Evolutionary conservation across 2,113 vertebrate genomes (phyloP).

Genomic region (Calyptommatus sinebrachiatus): DNA sequence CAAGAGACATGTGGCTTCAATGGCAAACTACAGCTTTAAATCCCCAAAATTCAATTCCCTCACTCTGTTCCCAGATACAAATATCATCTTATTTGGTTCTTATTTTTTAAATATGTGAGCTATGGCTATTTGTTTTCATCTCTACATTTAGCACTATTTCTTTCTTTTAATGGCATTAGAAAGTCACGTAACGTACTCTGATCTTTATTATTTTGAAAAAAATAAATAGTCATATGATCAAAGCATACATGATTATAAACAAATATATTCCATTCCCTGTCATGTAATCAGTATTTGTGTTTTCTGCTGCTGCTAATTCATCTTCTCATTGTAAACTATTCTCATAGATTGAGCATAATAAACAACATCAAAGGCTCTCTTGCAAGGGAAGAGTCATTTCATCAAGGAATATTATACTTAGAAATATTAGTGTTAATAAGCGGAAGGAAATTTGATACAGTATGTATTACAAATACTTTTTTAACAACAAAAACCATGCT

Average conservation of each 20-base stretch:
- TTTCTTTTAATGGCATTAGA: slow-evolving; percentile 35
- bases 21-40: too few species aligned
- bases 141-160: slow-evolving; percentile 27
- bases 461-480: not conserved
- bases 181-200: slow-evolving; percentile 21
- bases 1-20: too few species aligned
- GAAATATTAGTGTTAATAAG: not conserved
- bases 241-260: slow-evolving; percentile 37
- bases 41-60: not conserved
- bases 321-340: slow-evolving; percentile 30
- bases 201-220: too few species aligned
- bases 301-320: slow-evolving; percentile 29
- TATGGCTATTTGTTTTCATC: not conserved
- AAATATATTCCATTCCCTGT: slow-evolving; percentile 33
- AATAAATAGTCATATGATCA: slow-evolving; percentile 35
- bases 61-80: not conserved
- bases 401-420: not conserved
- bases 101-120: not conserved
- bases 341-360: slow-evolving; percentile 25
- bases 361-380: not conserved
- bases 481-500: not conserved
- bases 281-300: slow-evolving; percentile 37
- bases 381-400: not conserved
- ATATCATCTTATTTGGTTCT: not conserved
- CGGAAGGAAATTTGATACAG: too few species aligned